Evolutionary conservation across 1,140 invertebrate genomes (phyloP), one percentile per base, ranked within the genome.

Genomic region (Batillaria attramentaria): DNA sequence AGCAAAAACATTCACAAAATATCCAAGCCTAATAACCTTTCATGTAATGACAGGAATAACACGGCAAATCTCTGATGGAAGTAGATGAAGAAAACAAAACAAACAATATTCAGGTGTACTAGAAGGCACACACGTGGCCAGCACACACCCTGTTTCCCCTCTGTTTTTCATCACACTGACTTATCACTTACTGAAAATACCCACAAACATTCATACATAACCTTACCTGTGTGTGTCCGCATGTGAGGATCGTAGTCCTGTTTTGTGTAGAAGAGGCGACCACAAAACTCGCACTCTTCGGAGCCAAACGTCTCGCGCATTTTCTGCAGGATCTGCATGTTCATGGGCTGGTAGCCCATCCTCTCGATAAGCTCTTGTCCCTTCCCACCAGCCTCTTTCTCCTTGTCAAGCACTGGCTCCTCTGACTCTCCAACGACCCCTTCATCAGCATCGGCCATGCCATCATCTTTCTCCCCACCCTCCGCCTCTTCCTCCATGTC

Each of bases 281-380:
- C 90, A 85, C 90, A 91, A 77, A 82, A 90, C 82, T 90, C 87
- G 84, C 90, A 91, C 78, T 91, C 90, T 81, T 90, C 89, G 24
- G 84, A 85, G 28, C 90, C 90, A 85, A 90, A 91, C 31, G 87
- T 89, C 43, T 91, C 85, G 37, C 88, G 79, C 83, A 91, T 88
- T 78, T 90, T 89, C 42, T 88, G 84, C 68, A 89, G 90, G 18
- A 90, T 87, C 60, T 87, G 80, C 81, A 87, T 81, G n/a, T 81
- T 86, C 86, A 91, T 87, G 3, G 78, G 79, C 33, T 85, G 79
- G 77, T 88, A 91, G 13, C 87, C 86, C 43, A 91, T 80, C 62
- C 82, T 83, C n/a, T 85, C 79, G 54, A 90, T 83, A 18, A 88
- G 18, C 73, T 77, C 42, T 79, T 81, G 28, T 72, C 77, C 18